phyloP scores from a whole-genome alignment of 2,888 invertebrate genomes.

The Lithosia quadra region DNA sequence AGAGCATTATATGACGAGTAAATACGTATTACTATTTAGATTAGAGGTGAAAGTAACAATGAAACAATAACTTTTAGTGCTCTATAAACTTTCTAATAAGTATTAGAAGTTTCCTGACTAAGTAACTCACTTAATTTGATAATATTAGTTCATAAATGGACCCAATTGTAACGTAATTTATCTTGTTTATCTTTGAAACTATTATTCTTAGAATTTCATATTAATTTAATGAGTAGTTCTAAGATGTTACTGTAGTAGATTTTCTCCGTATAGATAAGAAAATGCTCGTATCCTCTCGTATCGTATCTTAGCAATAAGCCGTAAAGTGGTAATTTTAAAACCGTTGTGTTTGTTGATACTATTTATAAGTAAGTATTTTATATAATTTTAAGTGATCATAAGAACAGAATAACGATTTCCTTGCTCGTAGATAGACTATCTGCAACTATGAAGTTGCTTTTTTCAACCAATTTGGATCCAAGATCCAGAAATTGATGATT shows the following conservation, averaged over 20 bases:
- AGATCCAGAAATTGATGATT: too few relatives aligned
- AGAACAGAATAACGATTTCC: neutral
- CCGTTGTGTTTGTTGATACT: too few relatives aligned
- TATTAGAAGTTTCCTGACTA: constrained; percentile 12
- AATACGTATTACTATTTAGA: neutral
- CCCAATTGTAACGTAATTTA: neutral
- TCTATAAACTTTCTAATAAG: constrained; percentile 10
- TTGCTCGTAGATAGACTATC: neutral
- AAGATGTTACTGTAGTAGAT: too few relatives aligned
- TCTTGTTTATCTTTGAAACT: neutral
- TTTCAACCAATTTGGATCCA: too few relatives aligned
- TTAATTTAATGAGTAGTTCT: too few relatives aligned
- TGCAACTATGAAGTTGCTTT: too few relatives aligned
- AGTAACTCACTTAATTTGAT: constrained; percentile 2
- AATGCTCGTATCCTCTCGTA: too few relatives aligned
- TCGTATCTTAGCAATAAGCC: too few relatives aligned
- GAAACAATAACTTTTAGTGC: neutral
- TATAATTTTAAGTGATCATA: too few relatives aligned
- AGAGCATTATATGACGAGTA: neutral
- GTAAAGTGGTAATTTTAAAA: too few relatives aligned
- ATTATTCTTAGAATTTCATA: neutral
- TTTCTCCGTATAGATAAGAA: too few relatives aligned
- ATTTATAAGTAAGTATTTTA: too few relatives aligned
- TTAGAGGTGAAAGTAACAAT: neutral
- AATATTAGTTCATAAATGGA: constrained; percentile 20